A percentile compares a stretch with the other conserved stretches of the same genome.
Evolutionary conservation across 92 coral and sea anemone species (phyloP).

Genomic region (Nematostella vectensis): DNA sequence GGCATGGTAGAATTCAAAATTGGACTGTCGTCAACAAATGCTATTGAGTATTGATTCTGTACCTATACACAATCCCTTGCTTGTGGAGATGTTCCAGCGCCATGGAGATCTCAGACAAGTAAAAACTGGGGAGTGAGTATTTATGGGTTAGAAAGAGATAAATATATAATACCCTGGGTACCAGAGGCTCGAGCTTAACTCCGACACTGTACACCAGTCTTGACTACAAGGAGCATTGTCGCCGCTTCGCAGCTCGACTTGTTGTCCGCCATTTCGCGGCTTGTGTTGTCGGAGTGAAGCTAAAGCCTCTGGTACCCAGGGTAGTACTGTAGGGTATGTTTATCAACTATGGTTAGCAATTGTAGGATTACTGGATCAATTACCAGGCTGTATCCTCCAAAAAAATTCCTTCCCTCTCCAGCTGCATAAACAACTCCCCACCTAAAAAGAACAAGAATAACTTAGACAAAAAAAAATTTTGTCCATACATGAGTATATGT

Average conservation of each 20-base stretch:
- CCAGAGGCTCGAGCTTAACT: neutral
- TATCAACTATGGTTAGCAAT: too few species aligned
- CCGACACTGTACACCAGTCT: neutral
- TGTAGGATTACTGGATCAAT: too few species aligned
- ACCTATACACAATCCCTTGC: slow-evolving; percentile 97
- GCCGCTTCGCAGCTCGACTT: neutral
- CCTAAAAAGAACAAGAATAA: slow-evolving; percentile 34
- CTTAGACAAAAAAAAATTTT: too few species aligned
- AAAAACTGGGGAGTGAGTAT: slow-evolving; percentile 63
- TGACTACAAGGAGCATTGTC: neutral
- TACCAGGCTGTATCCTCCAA: slow-evolving; percentile 98
- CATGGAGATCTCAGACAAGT: slow-evolving; percentile 84
- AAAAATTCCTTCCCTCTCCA: slow-evolving; percentile 96
- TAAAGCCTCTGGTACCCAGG: too few species aligned
- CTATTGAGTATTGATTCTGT: neutral
- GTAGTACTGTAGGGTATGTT: too few species aligned
- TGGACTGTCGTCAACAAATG: too few species aligned
- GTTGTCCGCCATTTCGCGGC: neutral
- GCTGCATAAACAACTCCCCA: slow-evolving; percentile 97
- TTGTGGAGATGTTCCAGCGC: slow-evolving; percentile 94
- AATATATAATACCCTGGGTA: too few species aligned
- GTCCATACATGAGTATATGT: too few species aligned
- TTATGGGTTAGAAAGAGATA: neutral
- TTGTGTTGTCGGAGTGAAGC: too few species aligned
- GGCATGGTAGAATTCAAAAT: too few species aligned